Base-by-base conservation (phyloP, 2,797 vertebrate genomes). In the Salarias fasciatus region DNA sequence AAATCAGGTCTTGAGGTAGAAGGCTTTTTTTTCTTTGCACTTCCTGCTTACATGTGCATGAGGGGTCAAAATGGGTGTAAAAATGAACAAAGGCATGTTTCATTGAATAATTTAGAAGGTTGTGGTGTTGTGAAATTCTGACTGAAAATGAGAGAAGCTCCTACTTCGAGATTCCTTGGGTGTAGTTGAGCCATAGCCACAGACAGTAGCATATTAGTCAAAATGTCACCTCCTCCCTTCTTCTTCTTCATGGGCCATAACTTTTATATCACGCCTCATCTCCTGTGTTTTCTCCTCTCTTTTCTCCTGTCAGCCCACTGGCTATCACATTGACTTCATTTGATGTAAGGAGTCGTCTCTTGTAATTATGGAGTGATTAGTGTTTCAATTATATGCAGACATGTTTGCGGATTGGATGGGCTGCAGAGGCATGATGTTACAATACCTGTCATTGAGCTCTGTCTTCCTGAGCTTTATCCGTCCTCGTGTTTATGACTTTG, bases 141-240 rank as follows among this genome's bases (percentile, higher is more conserved):
- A 36, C 45, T 8, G 44, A 12, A 43, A 77, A 62, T 4, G 30
- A 24, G 60, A 63, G 66, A 53, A 61, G 45, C 62, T 43, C 41
- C 28, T 3, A 15, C 35, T 44, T 36, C 30, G 0, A 40, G 40
- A 62, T 59, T 71, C 48, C 46, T 40, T 10, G 56, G 9, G 54
- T 63, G 70, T 40, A 60, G 62, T 44, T 2, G 31, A 77, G 64
- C 57, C 70, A 11, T 29, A 62, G 51, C 64, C 50, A 35, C 60
- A 68, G 77, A 83, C 72, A 65, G 53, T 28, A 62, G 74, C 81
- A 53, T 75, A 87, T 88, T 82, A 72, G 77, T 89, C 87, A 88
- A 88, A 87, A 83, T 86, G 87, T 90, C 89, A 88, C 69, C 75
- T 82, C 82, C 80, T 79, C 77, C 63, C 76, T 82, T 84, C 73